Conservation (phyloP, 2,113 vertebrate genomes). For the Mustela lutreola region DNA sequence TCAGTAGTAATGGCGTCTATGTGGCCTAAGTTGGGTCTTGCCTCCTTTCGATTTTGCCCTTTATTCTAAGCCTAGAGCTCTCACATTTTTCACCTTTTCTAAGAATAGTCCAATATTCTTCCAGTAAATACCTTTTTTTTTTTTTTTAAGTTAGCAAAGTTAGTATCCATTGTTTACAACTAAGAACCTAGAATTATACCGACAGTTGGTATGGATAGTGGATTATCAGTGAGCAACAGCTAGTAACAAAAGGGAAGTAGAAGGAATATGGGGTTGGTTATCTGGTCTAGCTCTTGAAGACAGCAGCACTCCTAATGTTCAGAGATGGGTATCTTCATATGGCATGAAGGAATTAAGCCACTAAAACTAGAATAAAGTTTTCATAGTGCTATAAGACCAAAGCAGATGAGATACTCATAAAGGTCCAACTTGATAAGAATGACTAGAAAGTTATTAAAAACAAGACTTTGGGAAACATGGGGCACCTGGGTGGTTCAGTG, state of each 20-base stretch:
- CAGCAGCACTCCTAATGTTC: background rate
- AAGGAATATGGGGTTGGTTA: background rate
- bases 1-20: fast-evolving
- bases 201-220: background rate
- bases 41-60: background rate
- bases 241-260: background rate
- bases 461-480: too few species aligned
- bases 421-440: background rate
- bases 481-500: too few species aligned
- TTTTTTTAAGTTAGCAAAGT: background rate
- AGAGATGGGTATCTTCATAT: too few species aligned
- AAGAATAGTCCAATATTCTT: background rate
- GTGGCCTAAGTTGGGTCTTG: background rate
- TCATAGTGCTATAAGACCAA: background rate
- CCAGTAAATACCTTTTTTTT: background rate
- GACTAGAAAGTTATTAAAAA: background rate
- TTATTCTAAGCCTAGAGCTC: background rate
- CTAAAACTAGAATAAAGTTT: background rate
- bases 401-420: background rate
- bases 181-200: background rate
- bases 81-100: background rate
- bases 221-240: background rate
- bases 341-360: background rate
- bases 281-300: background rate
- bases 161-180: background rate